Percentiles rank a stretch among this genome's conserved stretches.
Evolutionary conservation across 2,888 invertebrate species (phyloP).

Genomic region (Papilio protenor): DNA sequence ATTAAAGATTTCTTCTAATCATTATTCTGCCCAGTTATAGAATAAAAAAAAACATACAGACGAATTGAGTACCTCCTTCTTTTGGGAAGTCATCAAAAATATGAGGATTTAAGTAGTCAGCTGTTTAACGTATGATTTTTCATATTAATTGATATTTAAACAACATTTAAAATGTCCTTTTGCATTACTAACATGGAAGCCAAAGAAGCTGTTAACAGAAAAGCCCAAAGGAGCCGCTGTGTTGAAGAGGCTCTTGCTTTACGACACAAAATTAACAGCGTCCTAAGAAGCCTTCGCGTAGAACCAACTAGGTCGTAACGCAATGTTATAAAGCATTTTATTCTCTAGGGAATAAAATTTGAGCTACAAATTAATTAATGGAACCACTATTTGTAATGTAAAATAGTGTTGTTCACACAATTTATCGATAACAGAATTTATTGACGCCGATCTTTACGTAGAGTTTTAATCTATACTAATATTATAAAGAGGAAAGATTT

Average conservation of each 20-base stretch:
- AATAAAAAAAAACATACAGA: no score
- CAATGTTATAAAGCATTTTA: slow-evolving; percentile 20
- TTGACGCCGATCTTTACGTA: background rate
- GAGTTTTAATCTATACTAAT: background rate
- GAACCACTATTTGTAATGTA: background rate
- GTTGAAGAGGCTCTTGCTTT: slow-evolving; percentile 37
- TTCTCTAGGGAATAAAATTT: slow-evolving; percentile 24
- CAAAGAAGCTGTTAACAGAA: background rate
- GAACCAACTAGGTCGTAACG: slow-evolving; percentile 33
- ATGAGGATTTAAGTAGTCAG: no score
- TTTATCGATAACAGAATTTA: slow-evolving; percentile 15
- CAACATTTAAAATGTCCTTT: no score
- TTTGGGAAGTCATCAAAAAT: no score
- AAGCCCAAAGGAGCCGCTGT: slow-evolving; percentile 19
- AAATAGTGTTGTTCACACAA: slow-evolving; percentile 8
- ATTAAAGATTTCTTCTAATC: no score
- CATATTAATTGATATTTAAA: no score
- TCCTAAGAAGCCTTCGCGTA: slow-evolving; percentile 22
- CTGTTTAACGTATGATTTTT: no score
- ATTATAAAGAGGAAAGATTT: no score
- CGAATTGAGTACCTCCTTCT: no score
- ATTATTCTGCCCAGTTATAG: no score
- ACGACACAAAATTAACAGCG: slow-evolving; percentile 41
- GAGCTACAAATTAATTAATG: slow-evolving; percentile 12
- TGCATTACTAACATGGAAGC: no score